Percentiles rank a stretch among this genome's conserved stretches.
Conservation (phyloP, 2,113 vertebrate species). For the Sinocyclocheilus grahami region DNA sequence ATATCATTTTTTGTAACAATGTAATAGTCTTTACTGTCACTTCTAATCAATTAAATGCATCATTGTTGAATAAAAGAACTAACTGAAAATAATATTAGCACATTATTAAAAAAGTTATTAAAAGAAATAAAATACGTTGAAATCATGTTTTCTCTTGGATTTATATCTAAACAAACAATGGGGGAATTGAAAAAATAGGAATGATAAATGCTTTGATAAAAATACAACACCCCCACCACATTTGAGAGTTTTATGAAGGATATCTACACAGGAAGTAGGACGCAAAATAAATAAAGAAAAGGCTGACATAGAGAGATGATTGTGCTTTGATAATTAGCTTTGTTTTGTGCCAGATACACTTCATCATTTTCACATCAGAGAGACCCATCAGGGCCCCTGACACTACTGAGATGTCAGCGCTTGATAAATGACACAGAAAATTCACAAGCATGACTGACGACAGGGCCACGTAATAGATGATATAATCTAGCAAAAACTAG, state of each 20-base stretch:
- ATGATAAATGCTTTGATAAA: constrained; percentile 12
- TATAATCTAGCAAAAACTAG: constrained; percentile 46
- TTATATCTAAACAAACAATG: not conserved
- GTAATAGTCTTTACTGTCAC: not conserved
- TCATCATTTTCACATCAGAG: constrained; percentile 48
- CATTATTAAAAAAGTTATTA: not conserved
- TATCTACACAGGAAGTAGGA: constrained; percentile 11
- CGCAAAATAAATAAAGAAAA: not conserved
- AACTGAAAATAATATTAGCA: not conserved
- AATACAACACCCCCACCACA: not conserved
- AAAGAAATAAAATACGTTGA: not conserved
- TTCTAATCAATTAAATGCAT: not conserved
- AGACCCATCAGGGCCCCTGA: constrained; percentile 27
- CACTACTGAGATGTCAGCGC: constrained; percentile 38
- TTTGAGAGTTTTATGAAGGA: constrained; percentile 24
- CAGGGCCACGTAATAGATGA: constrained; percentile 35
- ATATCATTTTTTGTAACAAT: not conserved
- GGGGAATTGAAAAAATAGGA: not conserved
- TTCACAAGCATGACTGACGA: constrained; percentile 37
- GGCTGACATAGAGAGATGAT: not conserved
- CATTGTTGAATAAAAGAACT: not conserved
- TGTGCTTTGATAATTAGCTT: constrained; percentile 43
- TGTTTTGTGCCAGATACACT: constrained; percentile 38
- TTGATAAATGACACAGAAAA: constrained; percentile 43
- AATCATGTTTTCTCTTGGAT: not conserved